Conservation (phyloP, 2,113 vertebrate genomes). For the Gopherus flavomarginatus region DNA sequence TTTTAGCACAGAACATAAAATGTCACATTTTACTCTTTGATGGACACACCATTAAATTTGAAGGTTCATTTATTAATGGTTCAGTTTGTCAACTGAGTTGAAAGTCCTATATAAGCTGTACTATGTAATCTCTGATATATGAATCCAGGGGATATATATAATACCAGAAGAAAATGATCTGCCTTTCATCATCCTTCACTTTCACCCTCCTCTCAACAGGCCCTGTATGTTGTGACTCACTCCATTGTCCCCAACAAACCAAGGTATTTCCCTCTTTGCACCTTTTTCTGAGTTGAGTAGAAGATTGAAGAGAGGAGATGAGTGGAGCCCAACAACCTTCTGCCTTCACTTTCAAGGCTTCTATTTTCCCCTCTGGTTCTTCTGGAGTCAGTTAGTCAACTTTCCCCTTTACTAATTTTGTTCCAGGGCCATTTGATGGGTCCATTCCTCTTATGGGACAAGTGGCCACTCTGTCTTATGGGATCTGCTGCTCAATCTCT, state of each 20-base stretch:
- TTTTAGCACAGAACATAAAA: slow-evolving; percentile 12
- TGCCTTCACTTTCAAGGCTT: neutral
- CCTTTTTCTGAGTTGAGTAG: neutral
- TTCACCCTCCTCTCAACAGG: neutral
- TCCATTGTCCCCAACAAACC: neutral
- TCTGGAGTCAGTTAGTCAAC: neutral
- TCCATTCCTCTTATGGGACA: neutral
- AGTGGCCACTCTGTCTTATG: neutral
- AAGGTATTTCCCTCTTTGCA: neutral
- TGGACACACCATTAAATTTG: neutral
- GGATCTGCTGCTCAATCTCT: neutral
- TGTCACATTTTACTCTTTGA: neutral
- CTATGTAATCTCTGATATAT: neutral
- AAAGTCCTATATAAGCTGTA: neutral
- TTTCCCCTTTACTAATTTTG: neutral
- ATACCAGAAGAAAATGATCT: neutral
- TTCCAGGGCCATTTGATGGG: neutral
- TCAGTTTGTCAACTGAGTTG: neutral
- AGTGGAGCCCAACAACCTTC: neutral
- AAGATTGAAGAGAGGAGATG: neutral
- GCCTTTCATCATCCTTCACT: neutral
- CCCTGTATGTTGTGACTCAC: neutral
- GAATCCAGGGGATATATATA: neutral
- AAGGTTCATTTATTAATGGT: neutral
- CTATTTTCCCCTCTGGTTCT: neutral